These are phyloP conservation scores for Lepus europaeus DNA, from an alignment of 2,113 vertebrate genomes.

Conservation along the genomic window DNA sequence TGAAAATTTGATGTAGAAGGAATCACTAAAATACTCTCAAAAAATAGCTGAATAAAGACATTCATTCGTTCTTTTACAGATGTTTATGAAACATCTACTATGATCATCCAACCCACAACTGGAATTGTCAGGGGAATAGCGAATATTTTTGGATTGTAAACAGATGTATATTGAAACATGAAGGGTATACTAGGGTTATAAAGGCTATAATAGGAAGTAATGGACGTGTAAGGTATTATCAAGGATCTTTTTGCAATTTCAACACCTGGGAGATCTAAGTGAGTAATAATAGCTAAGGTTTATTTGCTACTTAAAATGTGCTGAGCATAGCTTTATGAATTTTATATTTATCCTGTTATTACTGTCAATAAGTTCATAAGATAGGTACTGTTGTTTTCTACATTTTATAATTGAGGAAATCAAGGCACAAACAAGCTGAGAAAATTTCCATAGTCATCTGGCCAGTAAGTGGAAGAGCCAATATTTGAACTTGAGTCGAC, in stretches of 20 bases:
- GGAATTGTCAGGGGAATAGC: slow-evolving; percentile 35
- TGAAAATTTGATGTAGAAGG: neutral
- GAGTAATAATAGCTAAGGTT: neutral
- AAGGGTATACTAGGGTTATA: neutral
- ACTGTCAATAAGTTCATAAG: neutral
- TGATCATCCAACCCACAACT: slow-evolving; percentile 8
- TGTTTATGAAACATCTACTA: slow-evolving; percentile 6
- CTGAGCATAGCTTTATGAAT: neutral
- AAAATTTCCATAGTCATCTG: slow-evolving; percentile 33
- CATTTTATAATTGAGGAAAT: slow-evolving; percentile 37
- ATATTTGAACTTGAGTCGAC: slow-evolving; percentile 46
- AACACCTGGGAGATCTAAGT: neutral
- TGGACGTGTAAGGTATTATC: slow-evolving; percentile 19
- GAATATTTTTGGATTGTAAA: slow-evolving; percentile 36
- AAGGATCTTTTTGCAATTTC: slow-evolving; percentile 40
- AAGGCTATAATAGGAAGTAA: neutral
- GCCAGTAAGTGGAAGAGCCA: neutral
- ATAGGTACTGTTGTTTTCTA: slow-evolving; percentile 6
- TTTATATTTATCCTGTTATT: slow-evolving; percentile 4
- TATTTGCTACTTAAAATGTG: neutral
- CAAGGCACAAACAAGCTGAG: neutral
- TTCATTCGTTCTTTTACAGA: slow-evolving; percentile 1
- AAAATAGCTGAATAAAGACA: slow-evolving; percentile 11
- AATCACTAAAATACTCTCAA: neutral
- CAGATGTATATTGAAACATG: neutral